Evolutionary conservation across 2,113 vertebrate genomes (phyloP), one percentile per base, ranked within the genome.

Genomic region (Melanostigma gelatinosum): DNA sequence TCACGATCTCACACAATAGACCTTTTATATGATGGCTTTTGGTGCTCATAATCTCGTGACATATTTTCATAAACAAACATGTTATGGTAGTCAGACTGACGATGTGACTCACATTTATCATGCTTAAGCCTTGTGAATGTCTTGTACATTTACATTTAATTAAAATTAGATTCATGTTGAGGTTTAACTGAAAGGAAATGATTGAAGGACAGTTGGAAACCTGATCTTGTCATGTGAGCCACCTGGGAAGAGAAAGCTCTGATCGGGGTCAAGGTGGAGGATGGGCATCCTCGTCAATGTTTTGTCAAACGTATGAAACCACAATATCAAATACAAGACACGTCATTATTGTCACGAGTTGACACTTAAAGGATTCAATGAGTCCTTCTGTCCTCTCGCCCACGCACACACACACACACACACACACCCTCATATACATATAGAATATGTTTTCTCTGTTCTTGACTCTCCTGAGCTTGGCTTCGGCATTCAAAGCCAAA

Each of bases 191-290:
- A 32, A 8, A 46, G 12, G 27, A 55, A 42, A 57, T 29, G n/a
- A 10, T 32, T 65, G 72, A 80, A n/a, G 55, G 71, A 82, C 55
- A 67, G 32, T 12, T 52, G 57, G 85, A 82, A 91, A 92, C 50
- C 29, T 18, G 65, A 92, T 86, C 87, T 68, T 90, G 90, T 91
- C 86, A 92, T 79, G 48, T 81, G 88, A 92, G 85, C 83, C 82
- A 91, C 82, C 86, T 91, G 89, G 83, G 90, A 93, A 91, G 82
- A 61, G 22, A 79, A 57, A 40, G 15, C 72, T 88, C 40, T 52
- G 72, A 84, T 87, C 27, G 11, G 74, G 85, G 84, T 83, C 76
- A 77, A 91, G 83, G 32, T 79, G 48, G 72, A 82, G 44, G 75
- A 75, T 86, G 82, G 79, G 78, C 32, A 57, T 89, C 82, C 70